These are phyloP conservation scores for Chlorospingus semifuscus DNA, from an alignment of 2,797 vertebrate species.

Conservation along the genomic window DNA sequence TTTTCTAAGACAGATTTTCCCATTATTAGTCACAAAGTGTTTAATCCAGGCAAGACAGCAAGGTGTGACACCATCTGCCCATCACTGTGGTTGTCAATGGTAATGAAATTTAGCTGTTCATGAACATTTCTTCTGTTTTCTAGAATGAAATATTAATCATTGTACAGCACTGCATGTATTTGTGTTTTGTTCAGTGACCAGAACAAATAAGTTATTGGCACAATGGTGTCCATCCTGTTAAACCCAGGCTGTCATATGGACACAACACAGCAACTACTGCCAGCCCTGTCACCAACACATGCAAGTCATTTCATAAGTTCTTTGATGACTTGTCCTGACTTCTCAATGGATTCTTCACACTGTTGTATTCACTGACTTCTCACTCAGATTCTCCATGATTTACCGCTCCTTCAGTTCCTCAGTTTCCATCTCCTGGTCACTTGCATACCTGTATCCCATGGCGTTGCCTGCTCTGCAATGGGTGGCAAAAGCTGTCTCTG, in stretches of 20 bases:
- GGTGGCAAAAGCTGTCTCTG: not conserved
- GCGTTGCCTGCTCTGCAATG: not conserved
- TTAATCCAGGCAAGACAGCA: not conserved
- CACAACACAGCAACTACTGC: not conserved
- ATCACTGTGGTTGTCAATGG: not conserved
- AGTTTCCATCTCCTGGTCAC: not conserved
- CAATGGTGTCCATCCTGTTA: not conserved
- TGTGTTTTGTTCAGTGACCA: not conserved
- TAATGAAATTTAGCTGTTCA: not conserved
- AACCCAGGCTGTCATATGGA: not conserved
- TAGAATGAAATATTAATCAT: not conserved
- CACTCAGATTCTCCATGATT: not conserved
- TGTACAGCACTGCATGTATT: not conserved
- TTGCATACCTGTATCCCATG: not conserved
- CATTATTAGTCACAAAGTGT: not conserved
- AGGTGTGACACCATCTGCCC: slow-evolving; percentile 23
- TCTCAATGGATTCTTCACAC: not conserved
- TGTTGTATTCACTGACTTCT: not conserved
- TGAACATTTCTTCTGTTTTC: not conserved
- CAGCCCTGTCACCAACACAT: not conserved
- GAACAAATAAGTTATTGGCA: not conserved
- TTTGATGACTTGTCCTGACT: not conserved
- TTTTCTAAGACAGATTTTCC: not conserved
- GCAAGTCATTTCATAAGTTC: not conserved
- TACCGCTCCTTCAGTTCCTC: not conserved